Evolutionary conservation across 2,113 vertebrate species (phyloP), one percentile per base, ranked within the genome.

Genomic region (Daubentonia madagascariensis): DNA sequence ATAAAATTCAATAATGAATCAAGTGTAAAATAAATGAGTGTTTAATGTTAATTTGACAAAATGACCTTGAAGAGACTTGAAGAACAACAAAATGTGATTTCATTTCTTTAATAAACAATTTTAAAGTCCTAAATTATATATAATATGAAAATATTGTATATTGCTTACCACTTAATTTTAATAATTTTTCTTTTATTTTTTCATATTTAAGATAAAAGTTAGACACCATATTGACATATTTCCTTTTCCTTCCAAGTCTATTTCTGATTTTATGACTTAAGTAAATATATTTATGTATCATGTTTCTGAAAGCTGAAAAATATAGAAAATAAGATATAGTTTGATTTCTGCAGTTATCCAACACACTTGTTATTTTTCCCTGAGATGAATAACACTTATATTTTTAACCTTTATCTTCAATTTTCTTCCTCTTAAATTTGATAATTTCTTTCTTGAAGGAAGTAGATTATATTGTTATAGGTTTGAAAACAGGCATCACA

Each of bases 11-110:
- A 0, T 40, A 45, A 48, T 30, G 18, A 94, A 85, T 76, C 50
- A 92, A 72, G 35, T 40, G 63, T 68, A 84, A 87, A 98, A 97
- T 35, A 94, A 96, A 87, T 78, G 20, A 61, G 6, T 95, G 94
- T 37, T 52, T 1, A 97, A 61, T 30, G 28, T 68, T 61, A 52
- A 10, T 67, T 87, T 73, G 52, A 90, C 32, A 93, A 59, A 76
- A 35, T 83, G 85, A 88, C 32, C 22, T 97, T 90, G 85, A 76
- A 25, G 6, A 79, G 59, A 1, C 76, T 94, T 86, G 40, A 89
- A 97, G 16, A 22, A 68, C 63, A 95, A 65, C 16, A 35, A 61
- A 91, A 93, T 43, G 37, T 59, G 65, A 97, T 97, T 97, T 93
- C 17, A 65, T 94, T 87, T 92, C 20, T 59, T 84, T 94, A 95